A percentile compares a stretch with the other conserved stretches of the same genome.
Evolutionary conservation across 2,797 vertebrate species (phyloP).

Genomic region (Fratercula arctica): DNA sequence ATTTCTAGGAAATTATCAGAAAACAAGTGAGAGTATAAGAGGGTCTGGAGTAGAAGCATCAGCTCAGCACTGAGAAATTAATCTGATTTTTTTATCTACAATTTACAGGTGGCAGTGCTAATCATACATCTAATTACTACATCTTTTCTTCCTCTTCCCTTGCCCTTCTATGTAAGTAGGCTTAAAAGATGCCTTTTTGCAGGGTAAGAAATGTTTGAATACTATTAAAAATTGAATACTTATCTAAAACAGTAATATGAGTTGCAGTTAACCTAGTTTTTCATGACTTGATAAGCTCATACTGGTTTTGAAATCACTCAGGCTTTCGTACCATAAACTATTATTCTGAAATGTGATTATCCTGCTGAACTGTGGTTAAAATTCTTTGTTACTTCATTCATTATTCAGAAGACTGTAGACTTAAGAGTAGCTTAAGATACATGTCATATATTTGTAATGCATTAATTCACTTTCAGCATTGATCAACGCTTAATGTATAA

Average conservation of each 20-base stretch:
- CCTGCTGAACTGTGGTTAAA: slow-evolving; percentile 17
- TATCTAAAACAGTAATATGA: neutral
- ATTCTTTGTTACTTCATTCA: slow-evolving; percentile 18
- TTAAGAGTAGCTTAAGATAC: slow-evolving; percentile 15
- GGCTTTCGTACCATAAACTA: neutral
- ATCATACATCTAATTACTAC: neutral
- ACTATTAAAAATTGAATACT: neutral
- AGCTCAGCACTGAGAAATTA: neutral
- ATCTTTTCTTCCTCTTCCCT: neutral
- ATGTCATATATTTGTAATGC: neutral
- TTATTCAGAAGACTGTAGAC: slow-evolving; percentile 15
- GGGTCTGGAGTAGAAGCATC: neutral
- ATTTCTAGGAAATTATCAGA: neutral
- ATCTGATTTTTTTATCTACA: neutral
- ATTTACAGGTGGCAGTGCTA: neutral
- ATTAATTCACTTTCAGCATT: slow-evolving; percentile 18
- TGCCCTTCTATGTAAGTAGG: neutral
- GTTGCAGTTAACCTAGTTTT: neutral
- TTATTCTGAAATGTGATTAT: slow-evolving; percentile 21
- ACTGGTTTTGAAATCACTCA: neutral
- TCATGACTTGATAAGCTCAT: neutral
- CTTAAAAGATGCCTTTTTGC: neutral
- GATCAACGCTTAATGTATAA: neutral
- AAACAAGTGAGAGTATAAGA: neutral
- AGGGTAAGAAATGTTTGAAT: neutral